These are phyloP conservation scores for Cheilosia scutellata DNA, from an alignment of 2,888 invertebrate species.

Conservation along the genomic window DNA sequence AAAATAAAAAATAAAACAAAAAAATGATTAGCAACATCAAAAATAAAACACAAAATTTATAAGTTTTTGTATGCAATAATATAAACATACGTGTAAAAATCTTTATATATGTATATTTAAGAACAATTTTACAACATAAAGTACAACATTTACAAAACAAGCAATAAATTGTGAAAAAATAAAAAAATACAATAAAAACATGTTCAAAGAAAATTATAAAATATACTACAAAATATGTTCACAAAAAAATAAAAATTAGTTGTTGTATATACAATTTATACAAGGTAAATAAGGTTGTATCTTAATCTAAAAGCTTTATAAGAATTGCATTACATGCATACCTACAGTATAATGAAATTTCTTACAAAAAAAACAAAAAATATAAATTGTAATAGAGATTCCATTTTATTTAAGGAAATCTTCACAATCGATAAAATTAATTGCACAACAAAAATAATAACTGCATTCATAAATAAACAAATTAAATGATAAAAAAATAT, in stretches of 20 bases:
- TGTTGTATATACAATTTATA: constrained; percentile 19
- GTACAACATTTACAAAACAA: constrained; percentile 70
- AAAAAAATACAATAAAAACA: constrained; percentile 40
- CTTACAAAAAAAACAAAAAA: constrained; percentile 1
- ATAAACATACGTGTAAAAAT: constrained; percentile 44
- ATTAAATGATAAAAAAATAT: not conserved
- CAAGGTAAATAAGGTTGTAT: constrained; percentile 6
- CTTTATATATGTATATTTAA: constrained; percentile 56
- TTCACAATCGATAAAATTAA: not conserved
- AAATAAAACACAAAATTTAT: constrained; percentile 64
- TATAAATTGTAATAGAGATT: constrained; percentile 29
- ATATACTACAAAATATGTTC: constrained; percentile 16
- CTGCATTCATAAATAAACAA: too few relatives aligned
- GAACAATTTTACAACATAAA: constrained; percentile 69
- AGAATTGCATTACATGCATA: constrained; percentile 21
- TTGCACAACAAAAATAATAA: constrained; percentile 2
- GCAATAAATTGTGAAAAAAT: constrained; percentile 15
- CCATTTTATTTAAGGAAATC: not conserved
- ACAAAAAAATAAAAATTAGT: constrained; percentile 13
- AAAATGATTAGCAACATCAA: constrained; percentile 10
- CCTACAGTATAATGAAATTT: constrained; percentile 1
- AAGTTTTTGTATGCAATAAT: constrained; percentile 49
- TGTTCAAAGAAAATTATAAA: constrained; percentile 21
- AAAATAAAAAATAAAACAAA: constrained; percentile 48
- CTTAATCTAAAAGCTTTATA: not conserved